phyloP scores from a whole-genome alignment of 2,888 invertebrate species.

The Catonia carolina region DNA sequence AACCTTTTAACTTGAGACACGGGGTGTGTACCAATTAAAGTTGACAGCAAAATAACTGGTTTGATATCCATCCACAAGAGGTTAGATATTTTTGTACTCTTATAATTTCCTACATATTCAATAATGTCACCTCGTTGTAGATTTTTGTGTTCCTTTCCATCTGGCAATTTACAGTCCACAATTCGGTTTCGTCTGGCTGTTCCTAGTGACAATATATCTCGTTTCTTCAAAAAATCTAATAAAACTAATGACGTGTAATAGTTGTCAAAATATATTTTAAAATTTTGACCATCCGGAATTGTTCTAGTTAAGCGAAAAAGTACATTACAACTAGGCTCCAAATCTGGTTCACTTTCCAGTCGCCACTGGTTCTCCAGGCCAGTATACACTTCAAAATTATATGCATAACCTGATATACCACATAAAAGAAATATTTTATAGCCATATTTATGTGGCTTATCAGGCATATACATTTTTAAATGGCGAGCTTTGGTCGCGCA shows the following conservation, averaged over 20 bases:
- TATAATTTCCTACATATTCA: slow-evolving; percentile 13
- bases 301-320: slow-evolving; percentile 23
- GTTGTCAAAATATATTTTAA: slow-evolving; percentile 28
- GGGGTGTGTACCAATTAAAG: slow-evolving; percentile 37
- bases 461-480: slow-evolving; percentile 38
- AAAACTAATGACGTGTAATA: slow-evolving; percentile 26
- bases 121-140: slow-evolving; percentile 7
- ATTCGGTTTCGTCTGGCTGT: slow-evolving; percentile 8
- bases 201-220: slow-evolving; percentile 6
- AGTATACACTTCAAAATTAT: slow-evolving; percentile 29
- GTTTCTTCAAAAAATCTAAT: slow-evolving; percentile 1
- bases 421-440: slow-evolving; percentile 28
- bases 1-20: slow-evolving; percentile 37
- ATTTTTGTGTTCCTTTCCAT: slow-evolving; percentile 2
- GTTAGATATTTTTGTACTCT: slow-evolving; percentile 3
- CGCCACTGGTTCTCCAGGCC: slow-evolving; percentile 25
- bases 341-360: slow-evolving; percentile 21
- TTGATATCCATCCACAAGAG: slow-evolving; percentile 39
- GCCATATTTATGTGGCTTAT: slow-evolving; percentile 40
- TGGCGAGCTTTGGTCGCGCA: slow-evolving; percentile 29
- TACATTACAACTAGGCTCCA: slow-evolving; percentile 23
- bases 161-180: slow-evolving; percentile 8
- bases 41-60: slow-evolving; percentile 36
- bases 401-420: slow-evolving; percentile 25
- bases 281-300: slow-evolving; percentile 17